Evolutionary conservation across 35 echinoderm and acorn worm genomes (phyloP).

Genomic region (Patiria miniata): DNA sequence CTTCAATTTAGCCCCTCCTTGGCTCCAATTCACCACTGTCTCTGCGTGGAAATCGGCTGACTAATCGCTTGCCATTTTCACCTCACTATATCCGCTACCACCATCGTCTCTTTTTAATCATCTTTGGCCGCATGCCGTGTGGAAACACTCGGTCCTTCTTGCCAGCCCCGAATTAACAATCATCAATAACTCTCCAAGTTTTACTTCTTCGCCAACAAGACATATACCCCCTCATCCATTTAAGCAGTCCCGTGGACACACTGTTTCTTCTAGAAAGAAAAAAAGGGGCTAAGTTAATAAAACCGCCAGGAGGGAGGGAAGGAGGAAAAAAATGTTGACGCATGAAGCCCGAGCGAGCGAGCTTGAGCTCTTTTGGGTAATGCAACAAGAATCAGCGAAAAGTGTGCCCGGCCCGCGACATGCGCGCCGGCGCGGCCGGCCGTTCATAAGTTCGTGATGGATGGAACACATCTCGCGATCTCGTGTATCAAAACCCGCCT

Average conservation of each 20-base stretch:
- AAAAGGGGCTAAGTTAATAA: constrained; percentile 13
- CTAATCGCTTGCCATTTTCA: no score
- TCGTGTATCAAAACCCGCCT: constrained; percentile 25
- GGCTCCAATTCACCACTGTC: no score
- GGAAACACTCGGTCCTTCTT: background rate
- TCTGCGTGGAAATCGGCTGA: no score
- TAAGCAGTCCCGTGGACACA: background rate
- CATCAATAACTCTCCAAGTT: constrained; percentile 31
- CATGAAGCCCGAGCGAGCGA: background rate
- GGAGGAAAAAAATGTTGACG: constrained; percentile 11
- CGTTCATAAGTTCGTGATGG: constrained; percentile 30
- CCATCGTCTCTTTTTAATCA: no score
- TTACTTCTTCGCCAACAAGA: constrained; percentile 24
- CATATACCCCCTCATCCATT: constrained; percentile 21
- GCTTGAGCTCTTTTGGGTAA: no score
- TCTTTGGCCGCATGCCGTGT: background rate
- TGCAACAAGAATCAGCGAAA: no score
- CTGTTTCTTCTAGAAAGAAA: background rate
- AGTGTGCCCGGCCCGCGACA: background rate
- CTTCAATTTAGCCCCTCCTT: no score
- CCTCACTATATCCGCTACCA: no score
- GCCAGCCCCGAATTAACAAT: constrained; percentile 1
- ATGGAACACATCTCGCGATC: constrained; percentile 2
- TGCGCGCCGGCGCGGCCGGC: background rate
- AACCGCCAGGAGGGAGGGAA: background rate